Conservation (phyloP, 2,797 vertebrate species). For the Trachurus trachurus region DNA sequence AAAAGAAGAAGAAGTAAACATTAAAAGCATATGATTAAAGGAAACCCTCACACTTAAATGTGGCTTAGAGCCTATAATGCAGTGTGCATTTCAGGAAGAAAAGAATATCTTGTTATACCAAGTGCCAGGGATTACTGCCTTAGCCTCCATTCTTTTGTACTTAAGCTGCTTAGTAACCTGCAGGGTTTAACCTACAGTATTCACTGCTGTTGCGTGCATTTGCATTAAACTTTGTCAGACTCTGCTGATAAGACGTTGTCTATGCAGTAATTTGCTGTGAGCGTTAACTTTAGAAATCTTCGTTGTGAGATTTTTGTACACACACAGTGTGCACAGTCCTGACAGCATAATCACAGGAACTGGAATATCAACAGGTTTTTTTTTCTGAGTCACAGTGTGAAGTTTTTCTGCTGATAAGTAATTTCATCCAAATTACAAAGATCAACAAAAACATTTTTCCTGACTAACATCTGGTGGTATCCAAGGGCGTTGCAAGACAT, state of each 20-base stretch:
- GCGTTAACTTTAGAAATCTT: slow-evolving; percentile 1
- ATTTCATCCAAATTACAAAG: slow-evolving; percentile 8
- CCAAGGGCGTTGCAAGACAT: neutral
- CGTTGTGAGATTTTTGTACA: neutral
- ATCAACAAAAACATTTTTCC: neutral
- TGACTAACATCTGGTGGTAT: neutral
- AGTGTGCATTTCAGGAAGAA: slow-evolving; percentile 30
- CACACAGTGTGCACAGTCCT: neutral
- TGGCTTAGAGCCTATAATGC: slow-evolving; percentile 15
- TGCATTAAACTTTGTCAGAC: slow-evolving; percentile 43
- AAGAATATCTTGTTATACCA: slow-evolving; percentile 39
- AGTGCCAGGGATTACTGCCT: slow-evolving; percentile 56
- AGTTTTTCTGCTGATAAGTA: too few species aligned
- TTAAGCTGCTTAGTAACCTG: slow-evolving; percentile 67
- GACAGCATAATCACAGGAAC: too few species aligned
- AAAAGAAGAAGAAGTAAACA: neutral
- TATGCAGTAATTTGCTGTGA: slow-evolving; percentile 1
- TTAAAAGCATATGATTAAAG: neutral
- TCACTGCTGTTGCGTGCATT: slow-evolving; percentile 27
- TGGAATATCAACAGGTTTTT: neutral
- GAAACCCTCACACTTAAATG: neutral
- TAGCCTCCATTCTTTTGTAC: slow-evolving; percentile 47
- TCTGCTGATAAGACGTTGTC: neutral
- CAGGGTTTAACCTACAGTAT: slow-evolving; percentile 42
- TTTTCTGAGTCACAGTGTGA: too few species aligned